These are phyloP conservation scores for Enteromius fasciolatus DNA, from an alignment of 2,797 vertebrate species.

Conservation along the genomic window DNA sequence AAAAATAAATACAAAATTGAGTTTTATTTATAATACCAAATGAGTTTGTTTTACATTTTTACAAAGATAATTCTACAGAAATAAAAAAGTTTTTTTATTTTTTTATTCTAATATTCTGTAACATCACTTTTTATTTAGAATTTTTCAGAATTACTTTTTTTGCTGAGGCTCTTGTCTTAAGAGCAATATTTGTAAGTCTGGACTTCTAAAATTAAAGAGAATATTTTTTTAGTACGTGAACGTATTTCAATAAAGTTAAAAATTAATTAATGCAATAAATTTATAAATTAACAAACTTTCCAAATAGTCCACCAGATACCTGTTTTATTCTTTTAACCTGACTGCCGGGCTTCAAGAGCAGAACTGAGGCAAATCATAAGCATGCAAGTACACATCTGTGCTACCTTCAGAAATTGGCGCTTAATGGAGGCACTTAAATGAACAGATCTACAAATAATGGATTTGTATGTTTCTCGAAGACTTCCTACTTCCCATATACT, in stretches of 20 bases:
- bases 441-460: conserved; percentile 3
- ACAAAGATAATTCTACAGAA: not conserved
- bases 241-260: too few relatives aligned
- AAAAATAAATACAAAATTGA: not conserved
- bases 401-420: not conserved
- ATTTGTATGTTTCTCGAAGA: not conserved
- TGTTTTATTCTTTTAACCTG: not conserved
- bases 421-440: not conserved
- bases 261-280: not conserved
- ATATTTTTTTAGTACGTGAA: not conserved
- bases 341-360: not conserved
- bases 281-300: conserved; percentile 1
- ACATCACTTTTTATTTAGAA: not conserved
- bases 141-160: not conserved
- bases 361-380: conserved; percentile 5
- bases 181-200: not conserved
- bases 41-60: not conserved
- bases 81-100: not conserved
- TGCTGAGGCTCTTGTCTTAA: not conserved
- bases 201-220: not conserved
- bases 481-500: not conserved
- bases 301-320: not conserved
- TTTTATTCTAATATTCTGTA: not conserved
- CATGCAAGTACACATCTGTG: not conserved
- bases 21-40: not conserved